Base-by-base conservation (phyloP, 2,113 vertebrate species). In the Pluvianellus socialis region DNA sequence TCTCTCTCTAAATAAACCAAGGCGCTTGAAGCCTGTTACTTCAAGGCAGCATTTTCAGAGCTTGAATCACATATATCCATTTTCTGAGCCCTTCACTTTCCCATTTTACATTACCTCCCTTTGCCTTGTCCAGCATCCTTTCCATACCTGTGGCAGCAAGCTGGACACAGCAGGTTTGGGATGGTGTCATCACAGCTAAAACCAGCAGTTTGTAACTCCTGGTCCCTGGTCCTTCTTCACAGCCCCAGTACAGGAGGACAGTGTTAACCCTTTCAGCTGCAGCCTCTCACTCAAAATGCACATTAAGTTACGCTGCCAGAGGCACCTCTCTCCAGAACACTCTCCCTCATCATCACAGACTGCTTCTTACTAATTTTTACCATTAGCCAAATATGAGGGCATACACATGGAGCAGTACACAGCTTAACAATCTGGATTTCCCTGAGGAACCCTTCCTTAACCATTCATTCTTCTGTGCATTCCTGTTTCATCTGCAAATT, bases 401-500 rank as follows among this genome's bases (percentile, higher is more conserved):
- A 19, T 32, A 33, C 6, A 53, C 32, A 23, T 38, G 0, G 2
- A n/a, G 38, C n/a, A 44, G 47, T 52, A 61, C 6, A 35, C 18
- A 42, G 5, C 1, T 91, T 35, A 81, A 35, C 17, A 86, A 65
- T 91, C 32, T 40, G 53, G 40, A 72, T 84, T 91, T 94, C 92
- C 65, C 86, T 38, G 38, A 86, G 77, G 80, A 94, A 19, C 2
- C 7, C 32, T 70, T 87, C 61, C 53, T 91, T 79, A 80, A 62
- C 1, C 14, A 30, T 87, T 82, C 20, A 44, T 56, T 92, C 79
- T 75, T 85, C 66, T 61, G 50, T 73, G 42, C n/a, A 68, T 92
- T 77, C 53, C 49, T 55, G 53, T 89, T 84, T 85, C 70, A 91
- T 86, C 80, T 87, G 55, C 58, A 97, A 95, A 97, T 91, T 95